Conservation (phyloP, 2,888 invertebrate species). For the Epirrhoe tristata region DNA sequence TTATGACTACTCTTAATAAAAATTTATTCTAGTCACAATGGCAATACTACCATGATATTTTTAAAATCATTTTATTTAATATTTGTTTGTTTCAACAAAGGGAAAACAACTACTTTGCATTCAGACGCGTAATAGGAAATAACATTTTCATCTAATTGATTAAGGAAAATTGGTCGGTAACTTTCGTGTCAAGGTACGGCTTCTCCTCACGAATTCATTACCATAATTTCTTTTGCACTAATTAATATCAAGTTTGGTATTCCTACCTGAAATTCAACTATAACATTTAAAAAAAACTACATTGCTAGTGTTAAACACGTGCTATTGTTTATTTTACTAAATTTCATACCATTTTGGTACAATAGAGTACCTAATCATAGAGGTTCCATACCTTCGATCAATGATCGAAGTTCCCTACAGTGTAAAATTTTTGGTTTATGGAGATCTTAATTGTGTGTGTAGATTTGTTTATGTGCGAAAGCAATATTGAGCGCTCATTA, state of each 20-base stretch:
- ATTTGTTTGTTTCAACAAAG: neutral
- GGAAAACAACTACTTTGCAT: slow-evolving; percentile 2
- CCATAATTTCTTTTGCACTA: slow-evolving; percentile 36
- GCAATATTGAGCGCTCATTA: too few relatives aligned
- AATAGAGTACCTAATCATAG: too few relatives aligned
- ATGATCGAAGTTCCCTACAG: too few relatives aligned
- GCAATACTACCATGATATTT: neutral
- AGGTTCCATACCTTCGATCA: too few relatives aligned
- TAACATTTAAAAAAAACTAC: neutral
- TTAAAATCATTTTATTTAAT: neutral
- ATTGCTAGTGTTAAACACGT: neutral
- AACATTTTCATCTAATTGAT: slow-evolving; percentile 36
- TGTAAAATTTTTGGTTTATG: too few relatives aligned
- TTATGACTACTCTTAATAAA: too few relatives aligned
- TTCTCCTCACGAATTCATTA: slow-evolving; percentile 39
- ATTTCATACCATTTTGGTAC: neutral
- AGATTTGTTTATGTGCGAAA: too few relatives aligned
- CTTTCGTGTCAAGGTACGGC: slow-evolving; percentile 42
- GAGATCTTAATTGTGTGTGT: too few relatives aligned
- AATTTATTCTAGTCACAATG: too few relatives aligned
- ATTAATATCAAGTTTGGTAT: slow-evolving; percentile 24
- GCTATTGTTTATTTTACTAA: too few relatives aligned
- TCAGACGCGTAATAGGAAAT: slow-evolving; percentile 17
- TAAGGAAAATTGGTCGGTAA: slow-evolving; percentile 37
- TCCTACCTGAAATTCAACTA: neutral